Conservation (phyloP, 2,888 invertebrate genomes). For the Anoncus sp. region DNA sequence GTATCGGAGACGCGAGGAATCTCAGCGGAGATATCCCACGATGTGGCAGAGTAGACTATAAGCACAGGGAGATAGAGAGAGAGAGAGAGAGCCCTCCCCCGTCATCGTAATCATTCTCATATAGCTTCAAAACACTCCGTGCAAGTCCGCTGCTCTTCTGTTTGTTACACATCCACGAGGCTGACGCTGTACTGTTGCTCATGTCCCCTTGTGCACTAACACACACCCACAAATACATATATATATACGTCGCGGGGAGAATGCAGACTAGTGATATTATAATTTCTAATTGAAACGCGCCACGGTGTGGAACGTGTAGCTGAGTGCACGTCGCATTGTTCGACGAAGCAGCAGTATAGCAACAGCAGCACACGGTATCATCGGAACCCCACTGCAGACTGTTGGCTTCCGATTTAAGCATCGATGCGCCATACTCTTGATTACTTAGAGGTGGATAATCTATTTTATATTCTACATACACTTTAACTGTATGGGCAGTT, state of each 20-base stretch:
- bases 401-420: conserved; percentile 57
- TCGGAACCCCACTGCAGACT: conserved; percentile 44
- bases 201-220: not conserved
- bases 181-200: conserved; percentile 20
- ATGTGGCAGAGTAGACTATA: conserved; percentile 10
- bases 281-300: conserved; percentile 63
- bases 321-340: conserved; percentile 53
- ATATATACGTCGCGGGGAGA: conserved; percentile 47
- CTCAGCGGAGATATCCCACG: conserved; percentile 35
- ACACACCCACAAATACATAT: conserved; percentile 4
- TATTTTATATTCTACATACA: conserved; percentile 35
- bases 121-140: conserved; percentile 18
- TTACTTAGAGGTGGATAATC: conserved; percentile 40
- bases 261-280: conserved; percentile 59
- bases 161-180: conserved; percentile 39
- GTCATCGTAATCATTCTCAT: conserved; percentile 33
- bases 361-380: conserved; percentile 24
- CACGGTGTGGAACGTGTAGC: conserved; percentile 57
- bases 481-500: conserved; percentile 24
- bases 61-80: too few relatives aligned
- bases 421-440: conserved; percentile 51
- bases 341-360: conserved; percentile 40
- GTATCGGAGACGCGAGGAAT: conserved; percentile 29
- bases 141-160: conserved; percentile 27
- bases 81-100: conserved; percentile 16